phyloP scores from a whole-genome alignment of 23 tunicate genomes.

The Styela clava region DNA sequence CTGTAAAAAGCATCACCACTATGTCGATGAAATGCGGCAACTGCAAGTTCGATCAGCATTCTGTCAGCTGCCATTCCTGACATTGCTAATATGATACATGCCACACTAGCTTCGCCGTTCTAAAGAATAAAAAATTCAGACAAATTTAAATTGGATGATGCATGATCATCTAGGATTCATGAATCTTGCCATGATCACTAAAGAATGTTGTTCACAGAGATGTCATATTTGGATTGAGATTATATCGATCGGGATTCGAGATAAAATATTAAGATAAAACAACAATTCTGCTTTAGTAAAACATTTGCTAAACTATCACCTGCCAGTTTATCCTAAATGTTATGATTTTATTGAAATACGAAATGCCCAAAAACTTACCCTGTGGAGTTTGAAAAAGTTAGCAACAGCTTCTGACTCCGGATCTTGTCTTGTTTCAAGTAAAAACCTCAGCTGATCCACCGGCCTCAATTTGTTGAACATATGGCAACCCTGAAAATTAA shows the following conservation, averaged over 20 bases:
- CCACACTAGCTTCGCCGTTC: constrained; percentile 89
- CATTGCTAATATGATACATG: constrained; percentile 88
- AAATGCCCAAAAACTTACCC: too few relatives aligned
- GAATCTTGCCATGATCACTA: too few relatives aligned
- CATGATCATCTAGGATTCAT: neutral
- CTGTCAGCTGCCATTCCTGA: constrained; percentile 61
- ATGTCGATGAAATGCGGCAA: constrained; percentile 51
- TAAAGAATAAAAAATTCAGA: constrained; percentile 9
- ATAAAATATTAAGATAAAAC: too few relatives aligned
- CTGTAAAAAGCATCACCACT: constrained; percentile 51
- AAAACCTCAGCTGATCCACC: constrained; percentile 73
- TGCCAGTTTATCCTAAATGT: too few relatives aligned
- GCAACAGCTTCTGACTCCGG: constrained; percentile 58
- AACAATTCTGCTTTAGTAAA: too few relatives aligned
- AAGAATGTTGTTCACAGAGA: too few relatives aligned
- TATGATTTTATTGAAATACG: too few relatives aligned
- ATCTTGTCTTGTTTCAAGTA: constrained; percentile 48
- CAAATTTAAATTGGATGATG: too few relatives aligned
- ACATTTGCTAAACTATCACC: too few relatives aligned
- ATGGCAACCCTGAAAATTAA: constrained; percentile 74
- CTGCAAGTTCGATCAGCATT: constrained; percentile 53
- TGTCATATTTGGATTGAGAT: too few relatives aligned
- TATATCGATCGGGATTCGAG: too few relatives aligned
- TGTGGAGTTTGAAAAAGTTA: constrained; percentile 63
- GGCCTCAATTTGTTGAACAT: constrained; percentile 87